Conservation (phyloP, 2,113 vertebrate genomes). For the Oryzias javanicus region DNA sequence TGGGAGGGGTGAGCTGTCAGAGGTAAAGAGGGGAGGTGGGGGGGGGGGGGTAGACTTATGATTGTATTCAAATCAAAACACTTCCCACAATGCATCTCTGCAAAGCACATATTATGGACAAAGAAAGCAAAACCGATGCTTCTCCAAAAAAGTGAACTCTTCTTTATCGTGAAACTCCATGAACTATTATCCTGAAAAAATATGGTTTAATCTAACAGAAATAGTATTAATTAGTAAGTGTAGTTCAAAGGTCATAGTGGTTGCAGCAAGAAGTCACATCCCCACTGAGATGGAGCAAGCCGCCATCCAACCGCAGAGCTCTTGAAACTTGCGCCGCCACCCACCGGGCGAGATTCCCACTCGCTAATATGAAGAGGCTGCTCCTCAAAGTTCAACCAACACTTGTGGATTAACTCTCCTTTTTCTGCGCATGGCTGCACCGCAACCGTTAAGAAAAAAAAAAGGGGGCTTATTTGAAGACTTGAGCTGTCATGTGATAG, state of each 20-base stretch:
- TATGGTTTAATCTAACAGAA: no score
- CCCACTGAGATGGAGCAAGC: constrained; percentile 21
- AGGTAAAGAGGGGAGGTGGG: constrained; percentile 47
- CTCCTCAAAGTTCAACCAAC: constrained; percentile 35
- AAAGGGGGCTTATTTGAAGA: constrained; percentile 35
- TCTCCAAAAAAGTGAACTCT: constrained; percentile 63
- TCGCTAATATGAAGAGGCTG: constrained; percentile 43
- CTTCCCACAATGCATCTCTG: constrained; percentile 78
- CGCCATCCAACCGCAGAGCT: constrained; percentile 16
- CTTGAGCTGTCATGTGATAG: constrained; percentile 63
- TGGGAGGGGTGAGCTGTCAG: constrained; percentile 58
- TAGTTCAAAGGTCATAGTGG: no score
- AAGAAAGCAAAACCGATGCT: constrained; percentile 71
- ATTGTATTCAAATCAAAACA: constrained; percentile 85
- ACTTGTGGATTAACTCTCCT: constrained; percentile 51
- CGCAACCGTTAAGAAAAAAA: constrained; percentile 55
- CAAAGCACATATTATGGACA: constrained; percentile 64
- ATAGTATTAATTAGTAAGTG: no score
- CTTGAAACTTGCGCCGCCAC: constrained; percentile 46
- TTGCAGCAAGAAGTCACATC: no score
- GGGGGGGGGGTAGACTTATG: constrained; percentile 68
- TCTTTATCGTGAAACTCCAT: constrained; percentile 41
- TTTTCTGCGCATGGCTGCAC: constrained; percentile 53
- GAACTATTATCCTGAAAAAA: constrained; percentile 31
- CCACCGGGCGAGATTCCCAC: constrained; percentile 57